Evolutionary conservation across 2,113 vertebrate genomes (phyloP).

Genomic region (Gopherus flavomarginatus): DNA sequence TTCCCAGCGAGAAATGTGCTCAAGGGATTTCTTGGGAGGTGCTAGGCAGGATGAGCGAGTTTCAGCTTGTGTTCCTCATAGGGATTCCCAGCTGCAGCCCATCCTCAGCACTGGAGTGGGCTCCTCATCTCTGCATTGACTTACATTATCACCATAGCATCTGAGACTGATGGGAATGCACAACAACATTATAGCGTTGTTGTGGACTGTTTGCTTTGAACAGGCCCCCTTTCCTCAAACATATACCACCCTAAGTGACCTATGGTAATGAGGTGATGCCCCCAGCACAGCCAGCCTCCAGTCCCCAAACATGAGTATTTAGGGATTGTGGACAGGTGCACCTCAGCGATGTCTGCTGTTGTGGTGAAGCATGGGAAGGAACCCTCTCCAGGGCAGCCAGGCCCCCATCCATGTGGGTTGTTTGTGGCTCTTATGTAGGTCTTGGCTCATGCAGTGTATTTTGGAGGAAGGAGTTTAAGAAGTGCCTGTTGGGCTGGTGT

Average conservation of each 20-base stretch:
- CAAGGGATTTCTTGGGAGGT: background rate
- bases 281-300: background rate
- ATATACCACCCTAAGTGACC: background rate
- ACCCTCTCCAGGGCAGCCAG: background rate
- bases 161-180: background rate
- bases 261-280: background rate
- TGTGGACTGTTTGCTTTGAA: background rate
- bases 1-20: background rate
- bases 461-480: background rate
- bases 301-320: background rate
- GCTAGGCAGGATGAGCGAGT: background rate
- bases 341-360: background rate
- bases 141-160: background rate
- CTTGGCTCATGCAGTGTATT: background rate
- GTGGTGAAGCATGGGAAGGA: background rate
- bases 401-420: background rate
- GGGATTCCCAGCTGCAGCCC: background rate
- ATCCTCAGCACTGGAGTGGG: background rate
- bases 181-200: background rate
- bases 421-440: background rate
- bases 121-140: background rate
- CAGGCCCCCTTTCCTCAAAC: background rate
- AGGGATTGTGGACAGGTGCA: background rate
- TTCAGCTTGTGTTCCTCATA: background rate
- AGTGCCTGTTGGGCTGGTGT: background rate